Conservation (phyloP, 2,888 invertebrate genomes). For the Heliconius sara region DNA sequence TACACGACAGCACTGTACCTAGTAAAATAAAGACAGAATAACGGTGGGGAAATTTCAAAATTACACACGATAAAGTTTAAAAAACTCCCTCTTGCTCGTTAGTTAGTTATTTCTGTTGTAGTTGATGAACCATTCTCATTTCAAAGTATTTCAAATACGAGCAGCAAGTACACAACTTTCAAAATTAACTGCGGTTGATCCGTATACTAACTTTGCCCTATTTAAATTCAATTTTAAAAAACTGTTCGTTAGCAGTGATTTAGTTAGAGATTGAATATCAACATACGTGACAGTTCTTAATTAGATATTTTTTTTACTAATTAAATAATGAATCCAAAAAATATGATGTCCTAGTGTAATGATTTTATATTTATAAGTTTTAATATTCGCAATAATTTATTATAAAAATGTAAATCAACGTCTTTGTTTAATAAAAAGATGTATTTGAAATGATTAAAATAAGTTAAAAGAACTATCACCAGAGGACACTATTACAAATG, state of each 20-base stretch:
- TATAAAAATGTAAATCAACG: no score
- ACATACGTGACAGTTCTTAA: no score
- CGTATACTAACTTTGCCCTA: constrained; percentile 48
- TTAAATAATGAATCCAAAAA: no score
- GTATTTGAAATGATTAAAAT: no score
- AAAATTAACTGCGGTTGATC: constrained; percentile 33
- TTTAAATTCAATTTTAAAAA: not conserved
- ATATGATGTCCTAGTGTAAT: no score
- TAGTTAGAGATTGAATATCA: not conserved
- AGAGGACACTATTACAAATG: no score
- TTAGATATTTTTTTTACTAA: no score
- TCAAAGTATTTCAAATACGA: constrained; percentile 26
- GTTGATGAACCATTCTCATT: constrained; percentile 28
- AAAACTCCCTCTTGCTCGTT: constrained; percentile 26
- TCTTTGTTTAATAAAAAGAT: no score
- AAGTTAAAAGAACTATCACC: no score
- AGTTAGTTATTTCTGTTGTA: constrained; percentile 29
- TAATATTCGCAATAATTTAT: no score
- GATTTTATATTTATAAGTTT: no score
- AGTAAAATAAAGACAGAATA: not conserved
- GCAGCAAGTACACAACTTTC: constrained; percentile 29
- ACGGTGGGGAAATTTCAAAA: not conserved
- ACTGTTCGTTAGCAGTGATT: not conserved
- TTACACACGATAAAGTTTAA: constrained; percentile 17
- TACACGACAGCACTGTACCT: not conserved